Conservation (phyloP, 2,888 invertebrate genomes). For the Harpalus rubripes region DNA sequence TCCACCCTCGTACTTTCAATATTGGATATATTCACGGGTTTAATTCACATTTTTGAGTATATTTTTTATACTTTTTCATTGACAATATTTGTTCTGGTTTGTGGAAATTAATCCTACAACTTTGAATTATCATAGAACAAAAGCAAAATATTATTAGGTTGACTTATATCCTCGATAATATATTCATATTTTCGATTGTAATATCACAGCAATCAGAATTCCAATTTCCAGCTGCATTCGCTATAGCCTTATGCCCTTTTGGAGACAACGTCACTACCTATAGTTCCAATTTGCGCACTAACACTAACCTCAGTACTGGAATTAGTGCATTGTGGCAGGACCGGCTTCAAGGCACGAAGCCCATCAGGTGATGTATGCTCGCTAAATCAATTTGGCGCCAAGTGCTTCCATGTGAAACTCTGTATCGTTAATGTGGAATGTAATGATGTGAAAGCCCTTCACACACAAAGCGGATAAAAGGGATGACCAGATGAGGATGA, state of each 20-base stretch:
- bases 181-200: not conserved
- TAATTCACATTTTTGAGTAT: too few species aligned
- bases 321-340: not conserved
- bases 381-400: constrained; percentile 48
- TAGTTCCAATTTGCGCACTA: not conserved
- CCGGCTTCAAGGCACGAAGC: not conserved
- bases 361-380: constrained; percentile 20
- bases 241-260: not conserved
- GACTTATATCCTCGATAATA: not conserved
- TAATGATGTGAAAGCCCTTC: constrained; percentile 47
- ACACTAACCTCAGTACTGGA: not conserved
- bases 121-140: too few species aligned
- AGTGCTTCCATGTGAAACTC: constrained; percentile 22
- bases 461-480: constrained; percentile 1
- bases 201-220: not conserved
- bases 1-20: too few species aligned
- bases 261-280: not conserved
- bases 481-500: constrained; percentile 5
- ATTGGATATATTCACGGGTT: too few species aligned
- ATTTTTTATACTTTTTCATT: too few species aligned
- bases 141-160: not conserved
- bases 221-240: not conserved
- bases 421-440: constrained; percentile 37
- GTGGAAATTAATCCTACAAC: too few species aligned
- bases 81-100: too few species aligned